Base-by-base conservation (phyloP, 2,888 invertebrate genomes). In the Callyntrura sp. region DNA sequence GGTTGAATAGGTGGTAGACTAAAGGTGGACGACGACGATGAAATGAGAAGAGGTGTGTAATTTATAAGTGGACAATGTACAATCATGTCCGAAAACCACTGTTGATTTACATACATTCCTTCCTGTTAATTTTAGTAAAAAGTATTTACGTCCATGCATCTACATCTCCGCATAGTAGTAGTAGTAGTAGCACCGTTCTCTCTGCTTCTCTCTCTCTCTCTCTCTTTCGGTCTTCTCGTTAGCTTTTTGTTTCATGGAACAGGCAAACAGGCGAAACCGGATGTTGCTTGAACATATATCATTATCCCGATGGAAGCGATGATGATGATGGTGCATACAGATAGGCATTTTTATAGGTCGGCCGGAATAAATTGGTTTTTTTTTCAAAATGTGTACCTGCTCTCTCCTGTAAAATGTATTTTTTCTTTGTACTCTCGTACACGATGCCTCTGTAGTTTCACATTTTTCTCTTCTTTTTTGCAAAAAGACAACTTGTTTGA, bases 241-340 rank as follows among this genome's bases (percentile, higher is more conserved):
- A 62, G 25, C 25, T 25, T 62, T 23, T 62, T 23, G 65, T 65
- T 65, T 28, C 43, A 23, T 55, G 11, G 51, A 78, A 23, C 23
- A 45, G 65, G 14, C 45, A 65, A 28, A 73, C 70, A 57, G 57
- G 43, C 55, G 14, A 60, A 86, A 79, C 86, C 86, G 86, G 86
- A 86, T 86, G 79, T 86, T 78, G 65, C 65, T 78, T 57, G 55
- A 55, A 17, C 78, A 78, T 78, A 35, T 51, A 76, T 76, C 45
- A 73, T 73, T 73, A 14, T 48, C 48, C 45, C 28, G 45, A 17
- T 45, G 45, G 35, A 5, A 4, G 55, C n/a, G 83, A 68, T 43
- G 68, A 68, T 43, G 23, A 8, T 68, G 43, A 9, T 68, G 43
- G 45, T 14, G 43, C 35, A 43, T 35, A 43, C 62, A n/a, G 51